Percentiles rank a stretch among this genome's conserved stretches.
Conservation (phyloP, 2,888 invertebrate genomes). For the Plagiodera versicolora region DNA sequence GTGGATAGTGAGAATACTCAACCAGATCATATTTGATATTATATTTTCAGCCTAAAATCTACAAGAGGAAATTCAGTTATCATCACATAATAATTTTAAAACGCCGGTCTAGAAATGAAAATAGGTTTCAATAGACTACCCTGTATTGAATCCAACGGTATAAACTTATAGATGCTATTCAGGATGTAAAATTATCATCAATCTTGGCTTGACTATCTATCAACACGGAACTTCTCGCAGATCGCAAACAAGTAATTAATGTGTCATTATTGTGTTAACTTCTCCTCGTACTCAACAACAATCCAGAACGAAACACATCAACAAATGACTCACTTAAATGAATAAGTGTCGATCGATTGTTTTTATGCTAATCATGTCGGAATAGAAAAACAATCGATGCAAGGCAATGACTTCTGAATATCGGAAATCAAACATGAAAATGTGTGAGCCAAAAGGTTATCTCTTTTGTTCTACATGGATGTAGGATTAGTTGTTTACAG, state of each 20-base stretch:
- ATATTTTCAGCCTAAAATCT: no score
- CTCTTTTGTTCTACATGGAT: no score
- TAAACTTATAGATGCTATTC: not conserved
- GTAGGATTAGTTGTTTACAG: no score
- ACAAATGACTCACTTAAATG: not conserved
- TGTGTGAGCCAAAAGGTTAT: not conserved
- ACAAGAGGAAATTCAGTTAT: no score
- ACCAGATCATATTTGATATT: no score
- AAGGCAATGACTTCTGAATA: not conserved
- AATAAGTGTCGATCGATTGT: constrained; percentile 1
- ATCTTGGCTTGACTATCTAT: not conserved
- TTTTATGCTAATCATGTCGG: not conserved
- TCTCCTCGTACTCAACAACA: not conserved
- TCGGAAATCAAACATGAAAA: not conserved
- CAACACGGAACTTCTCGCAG: not conserved
- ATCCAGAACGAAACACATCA: not conserved
- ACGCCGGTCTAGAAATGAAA: no score
- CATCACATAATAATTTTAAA: no score
- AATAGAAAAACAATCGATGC: constrained; percentile 1
- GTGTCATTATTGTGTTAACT: not conserved
- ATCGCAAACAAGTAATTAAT: not conserved
- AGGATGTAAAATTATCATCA: not conserved
- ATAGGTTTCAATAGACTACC: no score
- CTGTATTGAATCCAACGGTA: no score
- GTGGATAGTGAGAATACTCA: no score